Evolutionary conservation across 1,140 invertebrate genomes (phyloP), one percentile per base, ranked within the genome.

Genomic region (Drosophila lowei): DNA sequence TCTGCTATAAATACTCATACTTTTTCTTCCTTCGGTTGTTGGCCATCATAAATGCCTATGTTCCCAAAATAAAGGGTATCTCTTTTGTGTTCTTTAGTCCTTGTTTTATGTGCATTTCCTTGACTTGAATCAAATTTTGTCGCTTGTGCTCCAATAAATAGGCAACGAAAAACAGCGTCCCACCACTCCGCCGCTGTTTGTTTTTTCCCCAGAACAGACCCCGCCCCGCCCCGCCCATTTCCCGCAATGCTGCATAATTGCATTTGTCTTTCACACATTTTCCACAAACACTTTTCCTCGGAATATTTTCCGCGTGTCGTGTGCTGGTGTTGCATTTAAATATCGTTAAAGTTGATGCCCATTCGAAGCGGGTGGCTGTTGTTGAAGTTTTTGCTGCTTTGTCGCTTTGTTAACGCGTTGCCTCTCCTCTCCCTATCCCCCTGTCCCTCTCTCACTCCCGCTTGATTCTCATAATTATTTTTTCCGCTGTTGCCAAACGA

Each of bases 381-480:
- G 56, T 44, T 61, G 34, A 16, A 43, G 66, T 42, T 61, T 56
- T 66, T 61, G 34, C 21, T 43, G 66, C 47, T 61, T 56, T 66
- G 59, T 38, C 11, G 34, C 34, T 38, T 38, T 38, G 34, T 13
- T 38, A 11, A 1, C 28, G 6, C 28, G 0, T 7, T 8, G 7
- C 7, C 2, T 30, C 7, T 8, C 0, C 6, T 28, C 28, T 28
- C 21, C 21, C 5, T 4, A 4, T 2, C 21, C 21, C 50, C 28
- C 23, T 48, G 18, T 18, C 2, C 8, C 34, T 4, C 34, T 1
- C 9, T 11, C 34, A 9, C 47, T 18, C 50, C 28, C 23, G 53
- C 41, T 30, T 70, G 61, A 57, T 62, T 48, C 53, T 56, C 55
- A 65, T 80, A 80, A 80, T 80, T 80, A 80, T 80, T 80, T 80